Evolutionary conservation across 2,797 vertebrate genomes (phyloP).

Genomic region (Petrocephalus schoutedeni): DNA sequence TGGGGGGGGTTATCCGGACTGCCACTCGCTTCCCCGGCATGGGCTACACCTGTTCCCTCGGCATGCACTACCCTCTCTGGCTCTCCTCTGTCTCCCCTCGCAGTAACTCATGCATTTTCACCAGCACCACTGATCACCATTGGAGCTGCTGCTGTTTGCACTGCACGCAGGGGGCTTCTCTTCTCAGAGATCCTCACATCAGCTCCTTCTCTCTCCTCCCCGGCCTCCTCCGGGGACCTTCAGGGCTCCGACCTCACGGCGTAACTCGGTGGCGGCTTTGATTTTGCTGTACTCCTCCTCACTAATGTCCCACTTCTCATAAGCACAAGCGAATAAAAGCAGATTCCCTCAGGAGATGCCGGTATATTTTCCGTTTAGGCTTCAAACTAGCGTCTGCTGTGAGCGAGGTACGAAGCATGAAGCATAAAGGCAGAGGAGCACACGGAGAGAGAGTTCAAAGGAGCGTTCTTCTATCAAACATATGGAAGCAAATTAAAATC

Average conservation of each 20-base stretch:
- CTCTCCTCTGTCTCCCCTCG: background rate
- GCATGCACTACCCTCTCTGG: background rate
- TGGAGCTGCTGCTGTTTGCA: background rate
- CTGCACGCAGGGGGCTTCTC: background rate
- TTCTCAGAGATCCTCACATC: background rate
- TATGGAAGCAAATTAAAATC: slow-evolving; percentile 6
- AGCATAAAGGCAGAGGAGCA: background rate
- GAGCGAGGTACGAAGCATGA: background rate
- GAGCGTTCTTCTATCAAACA: background rate
- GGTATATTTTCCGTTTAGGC: background rate
- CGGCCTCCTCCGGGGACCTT: background rate
- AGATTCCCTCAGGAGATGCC: background rate
- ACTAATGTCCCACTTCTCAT: background rate
- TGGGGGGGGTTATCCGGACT: background rate
- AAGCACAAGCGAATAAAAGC: background rate
- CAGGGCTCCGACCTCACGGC: background rate
- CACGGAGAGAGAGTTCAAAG: background rate
- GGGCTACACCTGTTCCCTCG: background rate
- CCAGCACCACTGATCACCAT: background rate
- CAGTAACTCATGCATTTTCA: background rate
- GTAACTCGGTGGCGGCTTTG: background rate
- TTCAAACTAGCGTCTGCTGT: background rate
- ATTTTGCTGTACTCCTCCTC: background rate
- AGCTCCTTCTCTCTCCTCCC: background rate
- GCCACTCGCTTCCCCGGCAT: background rate